Evolutionary conservation across 2,797 vertebrate species (phyloP).

Genomic region (Siniperca scherzeri): DNA sequence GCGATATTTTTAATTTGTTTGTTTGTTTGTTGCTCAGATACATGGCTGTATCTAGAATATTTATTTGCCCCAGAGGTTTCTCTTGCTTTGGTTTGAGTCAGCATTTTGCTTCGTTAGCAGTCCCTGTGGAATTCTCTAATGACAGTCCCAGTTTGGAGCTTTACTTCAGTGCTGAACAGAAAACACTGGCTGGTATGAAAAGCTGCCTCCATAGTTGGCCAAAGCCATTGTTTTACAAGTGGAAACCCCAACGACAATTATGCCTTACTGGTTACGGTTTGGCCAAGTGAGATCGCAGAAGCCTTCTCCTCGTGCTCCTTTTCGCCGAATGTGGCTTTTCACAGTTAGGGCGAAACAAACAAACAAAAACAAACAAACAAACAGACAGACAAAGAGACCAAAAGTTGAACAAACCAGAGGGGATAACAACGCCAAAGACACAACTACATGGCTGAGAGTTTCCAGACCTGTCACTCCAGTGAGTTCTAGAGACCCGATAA

Average conservation of each 20-base stretch:
- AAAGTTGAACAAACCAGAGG: slow-evolving; percentile 61
- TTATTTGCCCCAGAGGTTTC: slow-evolving; percentile 70
- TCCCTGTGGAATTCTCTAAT: slow-evolving; percentile 80
- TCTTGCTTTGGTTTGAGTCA: slow-evolving; percentile 72
- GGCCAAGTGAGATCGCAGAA: slow-evolving; percentile 66
- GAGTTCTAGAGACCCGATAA: slow-evolving; percentile 65
- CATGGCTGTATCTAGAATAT: slow-evolving; percentile 66
- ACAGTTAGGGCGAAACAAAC: slow-evolving; percentile 71
- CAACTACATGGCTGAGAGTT: slow-evolving; percentile 69
- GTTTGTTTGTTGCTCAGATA: slow-evolving; percentile 77
- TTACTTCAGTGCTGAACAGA: slow-evolving; percentile 73
- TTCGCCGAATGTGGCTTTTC: slow-evolving; percentile 71
- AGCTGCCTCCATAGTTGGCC: slow-evolving; percentile 73
- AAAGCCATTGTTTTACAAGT: slow-evolving; percentile 88
- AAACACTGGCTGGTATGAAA: slow-evolving; percentile 76
- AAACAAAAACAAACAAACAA: slow-evolving; percentile 76
- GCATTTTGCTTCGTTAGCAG: slow-evolving; percentile 74
- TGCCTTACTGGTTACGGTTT: slow-evolving; percentile 81
- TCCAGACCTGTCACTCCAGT: slow-evolving; percentile 73
- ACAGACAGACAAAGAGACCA: slow-evolving; percentile 67
- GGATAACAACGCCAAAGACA: slow-evolving; percentile 52
- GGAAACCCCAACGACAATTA: slow-evolving; percentile 84
- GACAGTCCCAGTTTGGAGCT: slow-evolving; percentile 76
- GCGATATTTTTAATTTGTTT: slow-evolving; percentile 77
- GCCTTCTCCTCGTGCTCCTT: slow-evolving; percentile 52